These are phyloP conservation scores for Pongo abelii DNA, from an alignment of 2,113 vertebrate genomes.

Conservation along the genomic window DNA sequence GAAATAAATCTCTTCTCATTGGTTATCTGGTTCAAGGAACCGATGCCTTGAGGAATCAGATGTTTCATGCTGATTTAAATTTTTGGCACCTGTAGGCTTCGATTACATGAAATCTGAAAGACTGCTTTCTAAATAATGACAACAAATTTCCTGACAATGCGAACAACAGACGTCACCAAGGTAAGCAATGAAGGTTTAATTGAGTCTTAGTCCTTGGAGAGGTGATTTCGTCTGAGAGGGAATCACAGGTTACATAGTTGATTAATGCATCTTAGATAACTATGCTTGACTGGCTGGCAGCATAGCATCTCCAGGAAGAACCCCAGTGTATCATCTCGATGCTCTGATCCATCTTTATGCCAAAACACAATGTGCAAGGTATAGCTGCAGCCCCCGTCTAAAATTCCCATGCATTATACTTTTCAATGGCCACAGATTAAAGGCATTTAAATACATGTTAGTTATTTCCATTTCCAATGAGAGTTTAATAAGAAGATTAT, in stretches of 20 bases:
- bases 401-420: neutral
- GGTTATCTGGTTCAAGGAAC: neutral
- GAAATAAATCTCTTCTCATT: neutral
- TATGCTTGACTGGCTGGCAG: neutral
- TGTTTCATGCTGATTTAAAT: neutral
- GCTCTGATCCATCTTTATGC: neutral
- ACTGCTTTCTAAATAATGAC: neutral
- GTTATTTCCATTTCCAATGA: neutral
- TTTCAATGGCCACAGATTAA: neutral
- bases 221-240: neutral
- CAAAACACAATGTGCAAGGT: neutral
- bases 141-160: neutral
- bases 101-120: neutral
- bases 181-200: neutral
- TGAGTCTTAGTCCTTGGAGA: neutral
- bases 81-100: neutral
- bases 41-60: neutral
- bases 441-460: neutral
- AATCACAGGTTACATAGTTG: neutral
- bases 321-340: neutral
- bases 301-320: neutral
- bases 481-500: neutral
- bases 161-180: neutral
- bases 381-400: neutral
- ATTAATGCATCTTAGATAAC: neutral